These are phyloP conservation scores for Hylyphantes graminicola DNA, from an alignment of 1,140 invertebrate genomes.

Conservation along the genomic window DNA sequence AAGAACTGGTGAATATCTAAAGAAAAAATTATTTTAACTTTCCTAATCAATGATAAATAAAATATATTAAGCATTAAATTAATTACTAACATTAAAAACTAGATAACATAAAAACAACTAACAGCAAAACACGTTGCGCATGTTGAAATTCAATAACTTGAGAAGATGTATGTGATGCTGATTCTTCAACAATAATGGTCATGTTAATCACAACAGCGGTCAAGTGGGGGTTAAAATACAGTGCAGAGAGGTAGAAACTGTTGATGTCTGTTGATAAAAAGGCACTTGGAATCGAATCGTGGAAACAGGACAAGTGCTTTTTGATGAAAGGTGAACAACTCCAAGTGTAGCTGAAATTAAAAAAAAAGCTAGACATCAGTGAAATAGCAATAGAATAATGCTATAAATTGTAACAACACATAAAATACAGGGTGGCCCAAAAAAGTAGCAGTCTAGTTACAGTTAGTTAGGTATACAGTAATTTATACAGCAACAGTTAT, in stretches of 20 bases:
- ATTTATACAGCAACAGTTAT: too few relatives aligned
- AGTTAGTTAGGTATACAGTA: too few relatives aligned
- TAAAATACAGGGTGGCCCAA: too few relatives aligned
- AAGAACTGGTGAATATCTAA: too few relatives aligned
- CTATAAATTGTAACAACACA: not conserved
- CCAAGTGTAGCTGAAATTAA: slow-evolving; percentile 25
- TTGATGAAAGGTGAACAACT: slow-evolving; percentile 26
- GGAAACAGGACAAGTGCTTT: slow-evolving; percentile 31
- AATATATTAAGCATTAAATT: not conserved
- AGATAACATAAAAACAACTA: slow-evolving; percentile 15
- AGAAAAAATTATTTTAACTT: too few relatives aligned
- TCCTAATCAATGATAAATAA: not conserved
- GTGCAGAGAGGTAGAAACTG: not conserved
- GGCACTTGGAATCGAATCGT: not conserved
- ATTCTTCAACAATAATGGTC: not conserved
- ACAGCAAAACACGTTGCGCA: slow-evolving; percentile 14
- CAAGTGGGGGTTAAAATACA: slow-evolving; percentile 9
- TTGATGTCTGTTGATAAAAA: not conserved
- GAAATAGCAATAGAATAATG: not conserved
- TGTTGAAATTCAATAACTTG: slow-evolving; percentile 42
- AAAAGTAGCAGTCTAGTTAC: too few relatives aligned
- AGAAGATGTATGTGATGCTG: slow-evolving; percentile 16
- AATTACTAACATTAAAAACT: not conserved
- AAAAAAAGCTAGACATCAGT: slow-evolving; percentile 3
- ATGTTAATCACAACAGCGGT: slow-evolving; percentile 34